Base-by-base conservation (phyloP, 2,113 vertebrate species). In the Caranx melampygus region DNA sequence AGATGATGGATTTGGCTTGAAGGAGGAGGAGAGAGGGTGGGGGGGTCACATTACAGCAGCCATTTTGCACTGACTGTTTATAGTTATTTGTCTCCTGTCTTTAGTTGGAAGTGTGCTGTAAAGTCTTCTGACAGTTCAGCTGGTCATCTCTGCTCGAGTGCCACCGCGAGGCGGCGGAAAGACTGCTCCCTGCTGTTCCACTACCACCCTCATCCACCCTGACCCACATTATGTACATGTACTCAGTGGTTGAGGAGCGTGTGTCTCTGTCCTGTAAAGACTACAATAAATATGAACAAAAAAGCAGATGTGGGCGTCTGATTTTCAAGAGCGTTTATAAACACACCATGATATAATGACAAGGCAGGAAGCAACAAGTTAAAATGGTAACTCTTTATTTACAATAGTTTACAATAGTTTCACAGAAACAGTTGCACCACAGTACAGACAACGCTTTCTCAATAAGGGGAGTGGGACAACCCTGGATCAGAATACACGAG, bases 361-460 rank as follows among this genome's bases (percentile, higher is more conserved):
- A 47, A 51, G 9, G 52, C 14, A 68, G 66, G 60, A 37, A 58
- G 20, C 45, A 60, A 4, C 7, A 18, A 37, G 79, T 91, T 96
- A 96, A 96, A 97, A 96, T 96, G 92, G 62, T 88, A 93, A 87
- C 87, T 96, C 91, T 97, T 96, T 96, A 97, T 97, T 96, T 96
- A 97, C 95, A 97, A 93, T 92, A 93, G 76, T 92, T 92, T 92
- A 94, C 91, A 92, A 95, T 91, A 93, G 96, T 97, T 97, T 97
- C 96, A 97, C 96, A 96, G 96, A 97, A 97, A 97, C 96, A 94
- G 95, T 92, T 91, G 88, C 90, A 92, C 85, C 88, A 93, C 86
- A 91, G 91, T 77, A 91, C 86, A 91, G 67, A 89, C 76, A 81
- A 87, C 75, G 78, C 90, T 83, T 88, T 90, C 85, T 87, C 76